These are phyloP conservation scores for Pagrus major DNA, from an alignment of 2,113 vertebrate genomes.

Conservation along the genomic window DNA sequence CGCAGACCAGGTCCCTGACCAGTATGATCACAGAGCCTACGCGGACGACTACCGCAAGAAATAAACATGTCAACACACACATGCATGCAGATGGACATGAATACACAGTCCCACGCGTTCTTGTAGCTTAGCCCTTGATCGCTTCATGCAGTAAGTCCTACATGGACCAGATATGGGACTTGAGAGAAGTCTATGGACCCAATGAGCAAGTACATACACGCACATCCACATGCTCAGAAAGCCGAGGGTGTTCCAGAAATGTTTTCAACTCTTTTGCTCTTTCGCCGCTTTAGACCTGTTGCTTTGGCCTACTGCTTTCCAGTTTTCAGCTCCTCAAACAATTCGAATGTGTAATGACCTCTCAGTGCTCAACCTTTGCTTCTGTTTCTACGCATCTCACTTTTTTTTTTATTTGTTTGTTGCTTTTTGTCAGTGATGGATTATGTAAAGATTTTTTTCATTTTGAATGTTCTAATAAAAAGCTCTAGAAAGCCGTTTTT, in stretches of 20 bases:
- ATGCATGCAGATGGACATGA: slow-evolving; percentile 66
- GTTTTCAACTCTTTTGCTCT: slow-evolving; percentile 48
- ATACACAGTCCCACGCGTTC: slow-evolving; percentile 47
- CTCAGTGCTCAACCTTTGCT: slow-evolving; percentile 48
- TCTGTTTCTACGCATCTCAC: slow-evolving; percentile 54
- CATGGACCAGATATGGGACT: slow-evolving; percentile 60
- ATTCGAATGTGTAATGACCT: slow-evolving; percentile 64
- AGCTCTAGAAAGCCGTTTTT: slow-evolving; percentile 62
- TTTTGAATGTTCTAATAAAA: slow-evolving; percentile 83
- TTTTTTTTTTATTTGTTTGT: slow-evolving; percentile 44
- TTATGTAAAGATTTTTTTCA: slow-evolving; percentile 68
- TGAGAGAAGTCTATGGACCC: slow-evolving; percentile 62
- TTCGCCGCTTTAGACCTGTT: slow-evolving; percentile 40
- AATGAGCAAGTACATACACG: slow-evolving; percentile 50
- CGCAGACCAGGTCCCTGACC: slow-evolving; percentile 75
- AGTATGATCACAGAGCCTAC: slow-evolving; percentile 81
- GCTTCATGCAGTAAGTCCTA: slow-evolving; percentile 26
- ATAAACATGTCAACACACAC: slow-evolving; percentile 50
- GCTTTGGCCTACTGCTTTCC: slow-evolving; percentile 30
- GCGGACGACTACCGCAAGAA: slow-evolving; percentile 84
- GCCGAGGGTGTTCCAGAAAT: slow-evolving; percentile 12
- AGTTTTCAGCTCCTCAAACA: slow-evolving; percentile 31
- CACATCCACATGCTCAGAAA: slow-evolving; percentile 23
- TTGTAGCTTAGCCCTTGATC: slow-evolving; percentile 37
- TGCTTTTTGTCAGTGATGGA: slow-evolving; percentile 62